Evolutionary conservation across 2,797 vertebrate genomes (phyloP), one percentile per base, ranked within the genome.

Genomic region (Diceros bicornis): DNA sequence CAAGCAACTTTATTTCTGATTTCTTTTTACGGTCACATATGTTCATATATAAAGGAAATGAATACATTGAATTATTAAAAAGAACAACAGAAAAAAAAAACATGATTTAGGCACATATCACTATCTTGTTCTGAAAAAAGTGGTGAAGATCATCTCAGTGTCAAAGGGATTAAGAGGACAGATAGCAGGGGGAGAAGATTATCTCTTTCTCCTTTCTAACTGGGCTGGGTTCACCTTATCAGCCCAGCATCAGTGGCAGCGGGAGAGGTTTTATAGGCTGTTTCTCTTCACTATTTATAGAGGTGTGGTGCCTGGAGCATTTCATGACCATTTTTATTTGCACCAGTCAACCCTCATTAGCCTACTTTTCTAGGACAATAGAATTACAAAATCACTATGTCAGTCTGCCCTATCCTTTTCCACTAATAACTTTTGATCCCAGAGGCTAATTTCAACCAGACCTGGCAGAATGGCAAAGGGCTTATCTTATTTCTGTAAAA

Each of bases 401-500:
- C 95, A 96, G 95, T 95, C 97, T 98, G 98, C 90, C 52, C 96
- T 96, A 78, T 97, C 90, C 72, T 96, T 96, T 92, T 64, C 79
- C 77, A 88, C 92, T 97, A 98, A 98, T 97, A 97, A 98, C 96
- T 98, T 98, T 97, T 97, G 97, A 97, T 98, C 97, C 98, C 97
- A 94, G 97, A 96, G 98, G 98, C 97, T 88, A 96, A 92, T 96
- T 96, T 97, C 96, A 92, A 83, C 93, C 74, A 95, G 95, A 93
- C n/a, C 95, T 97, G 97, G 92, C 93, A 92, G 18, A 86, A 27
- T 90, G 72, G 90, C 84, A 89, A 92, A 97, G 37, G 69, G 34
- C 89, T 94, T 78, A 69, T 93, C 74, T 52, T 52, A 77, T 89
- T 91, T 97, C 93, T 96, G 69, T 83, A 75, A 92, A 95, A 79